phyloP scores from a whole-genome alignment of 1,140 invertebrate genomes.

The Idris sp. region DNA sequence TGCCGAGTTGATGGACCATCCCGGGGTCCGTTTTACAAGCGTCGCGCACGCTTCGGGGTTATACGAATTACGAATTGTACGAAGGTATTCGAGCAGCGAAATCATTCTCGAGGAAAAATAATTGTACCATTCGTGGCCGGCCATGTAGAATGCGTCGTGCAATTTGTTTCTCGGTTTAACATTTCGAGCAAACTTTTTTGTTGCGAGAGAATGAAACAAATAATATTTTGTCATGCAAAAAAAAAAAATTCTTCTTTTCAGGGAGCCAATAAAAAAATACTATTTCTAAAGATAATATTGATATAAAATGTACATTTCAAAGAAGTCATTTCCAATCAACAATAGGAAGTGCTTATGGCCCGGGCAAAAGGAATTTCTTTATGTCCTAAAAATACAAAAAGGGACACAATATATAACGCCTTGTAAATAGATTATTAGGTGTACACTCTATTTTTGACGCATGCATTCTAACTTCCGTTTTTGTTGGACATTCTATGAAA shows the following conservation, averaged over 20 bases:
- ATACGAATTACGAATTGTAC: conserved; percentile 68
- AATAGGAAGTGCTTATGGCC: conserved; percentile 27
- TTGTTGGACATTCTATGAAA: conserved; percentile 25
- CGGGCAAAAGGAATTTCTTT: conserved; percentile 28
- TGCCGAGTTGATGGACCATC: too few relatives aligned
- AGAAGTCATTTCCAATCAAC: conserved; percentile 32
- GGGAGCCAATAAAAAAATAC: conserved; percentile 2
- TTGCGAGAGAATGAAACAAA: too few relatives aligned
- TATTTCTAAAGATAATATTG: conserved; percentile 21
- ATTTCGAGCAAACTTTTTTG: conserved; percentile 30
- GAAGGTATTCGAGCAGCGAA: conserved; percentile 70
- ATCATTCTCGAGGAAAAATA: conserved; percentile 75
- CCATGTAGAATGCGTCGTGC: conserved; percentile 53
- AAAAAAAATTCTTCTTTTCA: too few relatives aligned
- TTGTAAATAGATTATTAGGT: conserved; percentile 64
- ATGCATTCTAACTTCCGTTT: conserved; percentile 40
- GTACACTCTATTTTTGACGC: conserved; percentile 37
- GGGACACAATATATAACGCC: conserved; percentile 47
- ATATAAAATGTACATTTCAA: conserved; percentile 33
- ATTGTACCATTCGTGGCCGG: conserved; percentile 65
- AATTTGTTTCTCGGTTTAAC: conserved; percentile 52
- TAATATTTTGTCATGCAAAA: too few relatives aligned
- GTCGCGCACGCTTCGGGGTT: conserved; percentile 48
- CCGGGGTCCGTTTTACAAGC: too few relatives aligned
- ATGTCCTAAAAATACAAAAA: conserved; percentile 61